Conservation (phyloP, 1,140 invertebrate species). For the Sarcophaga peregrina region DNA sequence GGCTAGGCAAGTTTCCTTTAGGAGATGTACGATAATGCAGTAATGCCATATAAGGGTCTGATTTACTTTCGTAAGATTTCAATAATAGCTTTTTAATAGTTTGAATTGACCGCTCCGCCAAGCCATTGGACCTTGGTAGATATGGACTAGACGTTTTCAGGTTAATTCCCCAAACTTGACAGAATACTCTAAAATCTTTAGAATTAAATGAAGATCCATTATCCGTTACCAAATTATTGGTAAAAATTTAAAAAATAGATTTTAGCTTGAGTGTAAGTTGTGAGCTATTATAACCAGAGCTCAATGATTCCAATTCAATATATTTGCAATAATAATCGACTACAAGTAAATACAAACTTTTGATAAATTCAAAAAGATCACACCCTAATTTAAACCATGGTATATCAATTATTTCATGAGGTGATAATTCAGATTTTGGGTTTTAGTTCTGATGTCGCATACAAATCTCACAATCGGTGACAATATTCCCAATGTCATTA, state of each 20-base stretch:
- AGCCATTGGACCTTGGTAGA: conserved; percentile 67
- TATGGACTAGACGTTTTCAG: conserved; percentile 61
- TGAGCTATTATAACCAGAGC: background rate
- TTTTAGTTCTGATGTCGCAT: conserved; percentile 38
- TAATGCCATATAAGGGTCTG: conserved; percentile 51
- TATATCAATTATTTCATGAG: too few relatives aligned
- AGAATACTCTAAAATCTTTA: conserved; percentile 62
- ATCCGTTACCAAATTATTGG: conserved; percentile 44
- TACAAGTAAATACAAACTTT: conserved; percentile 35
- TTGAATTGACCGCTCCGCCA: conserved; percentile 59
- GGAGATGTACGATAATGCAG: conserved; percentile 53
- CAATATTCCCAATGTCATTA: conserved; percentile 65
- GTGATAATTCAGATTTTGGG: conserved; percentile 29
- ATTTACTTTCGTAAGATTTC: conserved; percentile 48
- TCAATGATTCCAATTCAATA: conserved; percentile 42
- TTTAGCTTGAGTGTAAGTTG: conserved; percentile 27
- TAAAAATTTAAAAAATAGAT: conserved; percentile 39
- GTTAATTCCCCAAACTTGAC: conserved; percentile 61
- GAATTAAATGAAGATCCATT: conserved; percentile 44
- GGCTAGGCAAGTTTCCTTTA: conserved; percentile 24
- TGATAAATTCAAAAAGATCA: conserved; percentile 54
- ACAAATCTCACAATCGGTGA: conserved; percentile 59
- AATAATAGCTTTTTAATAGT: conserved; percentile 57
- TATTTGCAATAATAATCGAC: conserved; percentile 46
- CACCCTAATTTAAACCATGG: conserved; percentile 46